A percentile compares a stretch with the other conserved stretches of the same genome.
Conservation (phyloP, 2,888 invertebrate genomes). For the Drosophila nr. medialis region DNA sequence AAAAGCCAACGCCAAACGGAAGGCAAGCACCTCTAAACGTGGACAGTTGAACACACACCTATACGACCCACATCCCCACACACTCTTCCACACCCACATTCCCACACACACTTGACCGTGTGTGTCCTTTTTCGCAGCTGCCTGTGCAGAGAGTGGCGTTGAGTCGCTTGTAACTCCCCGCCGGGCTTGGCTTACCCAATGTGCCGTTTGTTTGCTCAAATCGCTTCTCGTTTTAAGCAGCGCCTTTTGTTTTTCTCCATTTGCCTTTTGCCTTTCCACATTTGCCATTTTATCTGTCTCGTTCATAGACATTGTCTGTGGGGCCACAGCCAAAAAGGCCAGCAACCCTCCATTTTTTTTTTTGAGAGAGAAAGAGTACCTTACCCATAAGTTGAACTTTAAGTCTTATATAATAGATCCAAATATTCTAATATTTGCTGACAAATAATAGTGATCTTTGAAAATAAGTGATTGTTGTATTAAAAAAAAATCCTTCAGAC, state of each 20-base stretch:
- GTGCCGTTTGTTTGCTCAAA: constrained; percentile 70
- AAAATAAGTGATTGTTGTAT: background rate
- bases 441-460: too few species aligned
- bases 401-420: background rate
- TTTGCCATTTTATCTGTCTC: constrained; percentile 48
- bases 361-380: background rate
- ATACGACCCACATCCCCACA: constrained; percentile 14
- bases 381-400: constrained; percentile 18
- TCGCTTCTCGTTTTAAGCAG: constrained; percentile 67
- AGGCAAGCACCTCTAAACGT: constrained; percentile 71
- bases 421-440: background rate
- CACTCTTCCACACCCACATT: constrained; percentile 26
- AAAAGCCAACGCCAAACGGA: constrained; percentile 32
- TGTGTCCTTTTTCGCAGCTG: constrained; percentile 33
- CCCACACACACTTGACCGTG: constrained; percentile 54
- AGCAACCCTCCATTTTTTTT: constrained; percentile 17
- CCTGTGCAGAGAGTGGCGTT: constrained; percentile 9
- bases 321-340: constrained; percentile 22
- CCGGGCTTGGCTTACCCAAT: constrained; percentile 72
- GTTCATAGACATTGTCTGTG: constrained; percentile 47
- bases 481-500: background rate
- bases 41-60: constrained; percentile 47
- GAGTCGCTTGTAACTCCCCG: constrained; percentile 44
- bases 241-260: constrained; percentile 49
- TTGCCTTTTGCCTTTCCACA: constrained; percentile 34